Conservation (phyloP, 2,113 vertebrate genomes). For the Nematolebias whitei region DNA sequence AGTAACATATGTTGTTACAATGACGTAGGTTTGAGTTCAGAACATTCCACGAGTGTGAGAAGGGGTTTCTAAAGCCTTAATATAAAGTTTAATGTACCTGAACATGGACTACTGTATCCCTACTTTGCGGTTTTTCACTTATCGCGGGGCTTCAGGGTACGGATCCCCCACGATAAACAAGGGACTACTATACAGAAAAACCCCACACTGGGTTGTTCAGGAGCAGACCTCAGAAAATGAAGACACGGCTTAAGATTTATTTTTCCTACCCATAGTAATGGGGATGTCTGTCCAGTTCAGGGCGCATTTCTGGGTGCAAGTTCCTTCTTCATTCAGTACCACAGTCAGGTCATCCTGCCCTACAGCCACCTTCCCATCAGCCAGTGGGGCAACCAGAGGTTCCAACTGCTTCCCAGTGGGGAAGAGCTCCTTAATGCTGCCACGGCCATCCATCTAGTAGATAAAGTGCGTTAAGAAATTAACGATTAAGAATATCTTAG, state of each 20-base stretch:
- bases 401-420: conserved; percentile 98
- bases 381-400: conserved; percentile 92
- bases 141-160: no score
- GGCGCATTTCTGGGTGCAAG: conserved; percentile 95
- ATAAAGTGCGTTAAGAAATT: not conserved
- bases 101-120: no score
- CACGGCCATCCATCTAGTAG: conserved; percentile 93
- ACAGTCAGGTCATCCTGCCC: conserved; percentile 98
- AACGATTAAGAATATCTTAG: not conserved
- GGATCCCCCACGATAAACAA: no score
- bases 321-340: conserved; percentile 94
- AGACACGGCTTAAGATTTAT: not conserved
- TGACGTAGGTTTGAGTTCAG: no score
- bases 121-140: no score
- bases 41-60: no score
- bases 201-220: no score
- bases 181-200: no score
- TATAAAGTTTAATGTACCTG: no score
- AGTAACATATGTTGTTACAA: no score
- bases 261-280: conserved; percentile 92
- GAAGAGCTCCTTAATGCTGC: conserved; percentile 96
- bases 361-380: conserved; percentile 95
- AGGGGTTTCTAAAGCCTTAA: no score
- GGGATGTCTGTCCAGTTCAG: conserved; percentile 99
- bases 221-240: no score